Evolutionary conservation across 2,113 vertebrate species (phyloP).

Genomic region (Lontra canadensis): DNA sequence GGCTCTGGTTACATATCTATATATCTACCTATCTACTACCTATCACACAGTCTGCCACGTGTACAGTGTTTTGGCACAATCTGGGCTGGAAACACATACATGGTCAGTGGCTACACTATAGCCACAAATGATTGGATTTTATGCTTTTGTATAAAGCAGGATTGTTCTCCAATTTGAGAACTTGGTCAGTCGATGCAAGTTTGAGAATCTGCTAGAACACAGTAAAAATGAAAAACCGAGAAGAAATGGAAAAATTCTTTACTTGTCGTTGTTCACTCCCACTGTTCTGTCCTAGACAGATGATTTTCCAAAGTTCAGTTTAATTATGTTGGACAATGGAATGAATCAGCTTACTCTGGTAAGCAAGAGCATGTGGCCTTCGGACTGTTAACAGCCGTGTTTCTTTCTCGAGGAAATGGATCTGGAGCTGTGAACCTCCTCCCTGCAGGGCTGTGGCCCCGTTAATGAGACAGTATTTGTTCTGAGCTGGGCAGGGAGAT

Average conservation of each 20-base stretch:
- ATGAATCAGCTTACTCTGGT: too few relatives aligned
- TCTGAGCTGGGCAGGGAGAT: neutral
- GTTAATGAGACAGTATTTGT: neutral
- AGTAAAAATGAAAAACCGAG: neutral
- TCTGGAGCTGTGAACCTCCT: neutral
- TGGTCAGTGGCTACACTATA: neutral
- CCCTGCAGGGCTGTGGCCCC: rapidly evolving
- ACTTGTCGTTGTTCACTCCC: neutral
- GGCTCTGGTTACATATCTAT: neutral
- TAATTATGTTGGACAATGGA: rapidly evolving
- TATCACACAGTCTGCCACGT: neutral
- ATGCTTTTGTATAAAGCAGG: neutral
- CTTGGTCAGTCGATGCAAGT: too few relatives aligned
- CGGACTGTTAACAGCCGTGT: rapidly evolving
- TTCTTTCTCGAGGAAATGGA: neutral
- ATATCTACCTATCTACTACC: neutral
- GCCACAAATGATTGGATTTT: neutral
- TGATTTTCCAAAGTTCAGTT: neutral
- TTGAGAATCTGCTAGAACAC: neutral
- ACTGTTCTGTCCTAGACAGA: neutral
- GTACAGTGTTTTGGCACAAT: neutral
- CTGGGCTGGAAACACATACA: neutral
- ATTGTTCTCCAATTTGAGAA: neutral
- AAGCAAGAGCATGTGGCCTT: rapidly evolving
- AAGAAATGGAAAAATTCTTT: neutral